A percentile compares a stretch with the other conserved stretches of the same genome.
Evolutionary conservation across 2,113 vertebrate species (phyloP).

Genomic region (Paralichthys olivaceus): DNA sequence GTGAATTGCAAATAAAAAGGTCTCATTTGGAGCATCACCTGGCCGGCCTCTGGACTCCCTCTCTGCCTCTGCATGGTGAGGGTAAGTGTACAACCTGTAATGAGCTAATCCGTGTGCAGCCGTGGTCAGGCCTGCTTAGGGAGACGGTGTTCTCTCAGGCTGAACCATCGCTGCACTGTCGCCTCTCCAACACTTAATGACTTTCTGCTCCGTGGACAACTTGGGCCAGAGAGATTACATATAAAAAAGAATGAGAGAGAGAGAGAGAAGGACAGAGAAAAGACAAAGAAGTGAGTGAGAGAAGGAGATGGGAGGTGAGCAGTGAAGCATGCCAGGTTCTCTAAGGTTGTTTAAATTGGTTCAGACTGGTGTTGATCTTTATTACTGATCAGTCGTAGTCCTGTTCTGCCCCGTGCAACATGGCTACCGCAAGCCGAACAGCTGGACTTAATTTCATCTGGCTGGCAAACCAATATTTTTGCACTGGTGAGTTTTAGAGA

Average conservation of each 20-base stretch:
- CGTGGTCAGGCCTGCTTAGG: constrained; percentile 53
- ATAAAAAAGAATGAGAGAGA: constrained; percentile 31
- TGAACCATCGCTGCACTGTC: constrained; percentile 73
- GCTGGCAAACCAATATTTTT: constrained; percentile 32
- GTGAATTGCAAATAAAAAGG: constrained; percentile 57
- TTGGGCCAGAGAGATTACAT: constrained; percentile 68
- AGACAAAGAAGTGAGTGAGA: constrained; percentile 35
- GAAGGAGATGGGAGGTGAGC: constrained; percentile 25
- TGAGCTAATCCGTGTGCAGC: constrained; percentile 75
- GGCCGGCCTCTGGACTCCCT: constrained; percentile 40
- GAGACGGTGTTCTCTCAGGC: constrained; percentile 75
- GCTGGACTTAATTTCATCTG: constrained; percentile 23
- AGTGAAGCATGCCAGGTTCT: constrained; percentile 55
- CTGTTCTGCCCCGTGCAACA: constrained; percentile 23
- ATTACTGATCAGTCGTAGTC: constrained; percentile 56
- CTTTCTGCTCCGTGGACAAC: constrained; percentile 75
- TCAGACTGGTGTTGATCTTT: constrained; percentile 66
- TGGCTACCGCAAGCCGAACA: constrained; percentile 27
- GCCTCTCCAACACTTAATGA: constrained; percentile 74
- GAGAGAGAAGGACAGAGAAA: constrained; percentile 20
- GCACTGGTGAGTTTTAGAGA: constrained; percentile 18
- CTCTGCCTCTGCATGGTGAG: constrained; percentile 21
- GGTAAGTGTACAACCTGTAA: constrained; percentile 59
- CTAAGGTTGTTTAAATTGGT: constrained; percentile 61
- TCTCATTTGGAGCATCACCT: constrained; percentile 46